These are phyloP conservation scores for Epiperipatus broadwayi DNA, from an alignment of 2,888 invertebrate species.

Conservation along the genomic window DNA sequence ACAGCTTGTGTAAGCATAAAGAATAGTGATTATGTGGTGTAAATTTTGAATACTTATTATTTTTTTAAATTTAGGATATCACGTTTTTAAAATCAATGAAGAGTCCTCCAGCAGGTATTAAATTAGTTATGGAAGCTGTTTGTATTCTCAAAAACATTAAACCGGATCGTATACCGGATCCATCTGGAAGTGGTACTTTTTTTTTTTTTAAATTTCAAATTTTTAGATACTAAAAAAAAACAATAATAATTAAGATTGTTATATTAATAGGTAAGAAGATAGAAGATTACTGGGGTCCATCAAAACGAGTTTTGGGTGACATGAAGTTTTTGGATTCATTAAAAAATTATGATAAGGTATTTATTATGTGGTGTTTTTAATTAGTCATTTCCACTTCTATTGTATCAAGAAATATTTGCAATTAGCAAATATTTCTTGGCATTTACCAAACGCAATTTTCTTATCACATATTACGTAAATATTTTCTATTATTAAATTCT, in stretches of 20 bases:
- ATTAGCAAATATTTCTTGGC: no score
- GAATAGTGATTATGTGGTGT: not conserved
- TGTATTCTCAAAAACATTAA: slow-evolving; percentile 30
- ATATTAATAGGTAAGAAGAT: slow-evolving; percentile 27
- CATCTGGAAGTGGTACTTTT: slow-evolving; percentile 27
- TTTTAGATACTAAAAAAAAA: not conserved
- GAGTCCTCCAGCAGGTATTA: slow-evolving; percentile 27
- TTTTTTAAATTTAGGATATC: slow-evolving; percentile 24
- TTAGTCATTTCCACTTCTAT: no score
- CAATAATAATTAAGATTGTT: no score
- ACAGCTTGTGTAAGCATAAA: no score
- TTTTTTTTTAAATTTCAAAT: no score
- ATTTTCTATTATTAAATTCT: no score
- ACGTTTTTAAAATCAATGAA: slow-evolving; percentile 31
- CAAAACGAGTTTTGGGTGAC: slow-evolving; percentile 29
- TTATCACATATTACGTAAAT: no score
- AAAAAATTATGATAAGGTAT: slow-evolving; percentile 27
- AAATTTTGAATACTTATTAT: not conserved
- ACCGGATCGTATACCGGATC: slow-evolving; percentile 29
- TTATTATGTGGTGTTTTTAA: slow-evolving; percentile 17
- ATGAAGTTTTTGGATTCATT: slow-evolving; percentile 29
- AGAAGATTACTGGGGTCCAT: slow-evolving; percentile 30
- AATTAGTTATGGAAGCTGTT: slow-evolving; percentile 29
- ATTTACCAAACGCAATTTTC: no score
- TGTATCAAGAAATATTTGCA: no score